Conservation (phyloP, 2,113 vertebrate genomes). For the Ammospiza caudacuta region DNA sequence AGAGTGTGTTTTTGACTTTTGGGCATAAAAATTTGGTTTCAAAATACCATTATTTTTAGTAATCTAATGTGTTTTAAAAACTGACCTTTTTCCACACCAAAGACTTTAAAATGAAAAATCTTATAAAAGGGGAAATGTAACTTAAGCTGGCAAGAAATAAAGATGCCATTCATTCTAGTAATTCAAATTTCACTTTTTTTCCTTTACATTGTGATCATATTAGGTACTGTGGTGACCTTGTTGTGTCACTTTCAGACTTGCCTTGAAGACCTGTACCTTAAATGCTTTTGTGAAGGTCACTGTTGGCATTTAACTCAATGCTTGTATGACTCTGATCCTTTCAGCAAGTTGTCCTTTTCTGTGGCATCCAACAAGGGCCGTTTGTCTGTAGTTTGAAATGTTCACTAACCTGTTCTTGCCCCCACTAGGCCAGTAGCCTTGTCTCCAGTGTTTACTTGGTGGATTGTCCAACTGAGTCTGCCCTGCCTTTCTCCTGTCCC, state of each 20-base stretch:
- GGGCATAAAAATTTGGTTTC: neutral
- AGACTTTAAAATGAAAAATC: neutral
- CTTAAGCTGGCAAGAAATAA: neutral
- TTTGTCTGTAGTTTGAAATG: neutral
- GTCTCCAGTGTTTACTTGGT: neutral
- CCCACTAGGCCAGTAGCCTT: neutral
- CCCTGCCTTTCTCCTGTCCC: neutral
- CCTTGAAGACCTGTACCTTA: neutral
- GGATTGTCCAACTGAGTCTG: neutral
- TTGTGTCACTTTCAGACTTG: neutral
- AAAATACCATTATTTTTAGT: neutral
- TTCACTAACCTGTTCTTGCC: neutral
- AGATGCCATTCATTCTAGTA: neutral
- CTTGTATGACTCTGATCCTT: neutral
- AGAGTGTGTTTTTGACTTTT: neutral
- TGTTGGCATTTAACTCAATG: neutral
- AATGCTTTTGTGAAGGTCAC: neutral
- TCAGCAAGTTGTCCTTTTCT: neutral
- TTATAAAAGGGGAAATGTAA: neutral
- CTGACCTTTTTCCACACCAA: neutral
- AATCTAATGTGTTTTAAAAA: neutral
- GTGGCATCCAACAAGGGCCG: rapidly evolving
- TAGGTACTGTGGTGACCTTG: neutral
- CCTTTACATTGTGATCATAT: neutral
- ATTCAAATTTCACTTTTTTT: neutral